Evolutionary conservation across 2,888 invertebrate species (phyloP), one percentile per base, ranked within the genome.

Genomic region (Pollenia griseotomentosa): DNA sequence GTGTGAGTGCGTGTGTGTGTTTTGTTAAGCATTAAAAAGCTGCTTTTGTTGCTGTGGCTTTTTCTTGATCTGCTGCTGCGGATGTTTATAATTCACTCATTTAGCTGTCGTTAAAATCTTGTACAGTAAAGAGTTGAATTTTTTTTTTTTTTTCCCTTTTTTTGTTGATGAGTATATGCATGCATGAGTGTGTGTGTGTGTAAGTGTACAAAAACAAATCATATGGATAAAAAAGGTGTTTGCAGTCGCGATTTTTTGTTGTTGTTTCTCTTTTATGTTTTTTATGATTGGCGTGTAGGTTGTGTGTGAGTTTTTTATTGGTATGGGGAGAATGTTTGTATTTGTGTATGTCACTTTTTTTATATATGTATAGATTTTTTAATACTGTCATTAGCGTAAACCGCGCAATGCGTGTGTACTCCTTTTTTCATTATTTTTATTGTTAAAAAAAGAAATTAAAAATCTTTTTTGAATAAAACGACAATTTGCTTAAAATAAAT

Each of bases 11-110:
- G 40, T 51, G n/a, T 23, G 46, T 53, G 23, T 65, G 23, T 14
- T n/a, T 55, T 78, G 53, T 55, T 12, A 59, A 61, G 66, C 75
- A 70, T 23, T 77, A 65, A 59, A 59, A 75, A 19, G 59, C 75
- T 68, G 57, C 68, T 46, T 33, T 33, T 33, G 33, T 33, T 33
- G 33, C 33, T 33, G 33, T 33, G 33, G 55, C 55, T 46, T 44
- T 16, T n/a, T 53, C n/a, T 68, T 51, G 23, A 16, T 65, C 73
- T 57, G 81, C 57, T 66, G 63, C 63, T 77, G 70, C 77, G 44
- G 46, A 74, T 68, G 73, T 79, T 66, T 59, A 61, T 84, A 84
- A 79, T 80, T 84, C 79, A 84, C 84, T 79, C 84, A 68, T 79
- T 79, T 84, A 68, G 66, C 65, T 79, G 73, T 46, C 46, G 63